Base-by-base conservation (phyloP, 2,113 vertebrate species). In the Corvus moneduloides region DNA sequence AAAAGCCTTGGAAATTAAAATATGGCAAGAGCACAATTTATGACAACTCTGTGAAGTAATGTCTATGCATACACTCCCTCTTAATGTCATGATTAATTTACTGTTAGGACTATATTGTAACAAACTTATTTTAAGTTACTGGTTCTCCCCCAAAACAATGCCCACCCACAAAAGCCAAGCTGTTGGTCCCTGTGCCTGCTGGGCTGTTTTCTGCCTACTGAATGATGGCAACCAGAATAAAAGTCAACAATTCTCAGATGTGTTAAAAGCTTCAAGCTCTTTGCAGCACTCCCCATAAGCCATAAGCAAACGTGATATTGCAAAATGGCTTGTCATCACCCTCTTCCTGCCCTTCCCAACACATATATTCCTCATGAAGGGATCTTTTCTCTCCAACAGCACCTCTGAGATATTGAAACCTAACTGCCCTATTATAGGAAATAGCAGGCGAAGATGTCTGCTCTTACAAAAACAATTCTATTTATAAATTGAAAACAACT, bases 71-170 rank as follows among this genome's bases (percentile, higher is more conserved):
- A 95, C 68, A 35, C 16, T 85, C 90, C 83, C 97, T 97, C 97
- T 98, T 96, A 96, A 95, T 56, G 24, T 96, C 89, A 97, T 89
- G 93, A 97, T 97, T 98, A 97, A 98, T 98, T 97, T 97, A 98
- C 97, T 98, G 96, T 77, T 88, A 96, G 93, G 69, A 84, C 94
- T 92, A 61, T 64, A 85, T 56, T 91, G 93, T 96, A 97, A 97
- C 94, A 84, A 97, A 97, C 93, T 96, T 97, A 79, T 96, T 94
- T 69, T 35, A 93, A 91, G 91, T 94, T 66, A 35, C 76, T 74
- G 41, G 74, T 87, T 97, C 76, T 81, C 59, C 49, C 48, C 43
- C 0, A 23, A 94, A 90, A 98, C 96, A 97, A 97, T 97, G 84
- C 71, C 84, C 80, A 82, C 78, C 46, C 87, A 44, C 62, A 81